phyloP scores from a whole-genome alignment of 2,888 invertebrate species.

The Drosophila dives region DNA sequence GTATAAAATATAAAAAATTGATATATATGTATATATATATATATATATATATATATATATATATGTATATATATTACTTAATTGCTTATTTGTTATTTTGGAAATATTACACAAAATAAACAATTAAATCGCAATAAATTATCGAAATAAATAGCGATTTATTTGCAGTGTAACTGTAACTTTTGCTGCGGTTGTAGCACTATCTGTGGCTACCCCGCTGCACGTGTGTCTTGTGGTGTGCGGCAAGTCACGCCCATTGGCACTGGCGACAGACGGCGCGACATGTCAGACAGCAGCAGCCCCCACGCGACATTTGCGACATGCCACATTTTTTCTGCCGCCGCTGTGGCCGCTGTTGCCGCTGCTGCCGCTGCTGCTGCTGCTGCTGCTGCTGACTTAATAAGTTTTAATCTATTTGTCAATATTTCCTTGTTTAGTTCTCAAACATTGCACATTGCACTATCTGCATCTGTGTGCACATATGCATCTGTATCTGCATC shows the following conservation, averaged over 20 bases:
- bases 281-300: conserved; percentile 66
- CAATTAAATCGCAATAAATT: no score
- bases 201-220: conserved; percentile 37
- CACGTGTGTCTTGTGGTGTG: conserved; percentile 57
- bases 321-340: conserved; percentile 62
- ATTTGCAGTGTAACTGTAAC: conserved; percentile 13
- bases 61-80: not conserved
- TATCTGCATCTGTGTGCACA: conserved; percentile 35
- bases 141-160: not conserved
- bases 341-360: conserved; percentile 11
- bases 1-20: not conserved
- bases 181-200: conserved; percentile 8
- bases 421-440: conserved; percentile 78
- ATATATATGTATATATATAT: not conserved
- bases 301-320: conserved; percentile 67
- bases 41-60: no score
- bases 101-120: not conserved
- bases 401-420: conserved; percentile 81
- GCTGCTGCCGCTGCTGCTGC: not conserved
- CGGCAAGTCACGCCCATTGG: conserved; percentile 43
- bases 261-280: conserved; percentile 52
- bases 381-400: conserved; percentile 57
- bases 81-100: not conserved
- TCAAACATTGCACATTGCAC: conserved; percentile 63
- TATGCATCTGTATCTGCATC: conserved; percentile 30